Evolutionary conservation across 2,797 vertebrate genomes (phyloP), one percentile per base, ranked within the genome.

Genomic region (Premnoplex brunnescens): DNA sequence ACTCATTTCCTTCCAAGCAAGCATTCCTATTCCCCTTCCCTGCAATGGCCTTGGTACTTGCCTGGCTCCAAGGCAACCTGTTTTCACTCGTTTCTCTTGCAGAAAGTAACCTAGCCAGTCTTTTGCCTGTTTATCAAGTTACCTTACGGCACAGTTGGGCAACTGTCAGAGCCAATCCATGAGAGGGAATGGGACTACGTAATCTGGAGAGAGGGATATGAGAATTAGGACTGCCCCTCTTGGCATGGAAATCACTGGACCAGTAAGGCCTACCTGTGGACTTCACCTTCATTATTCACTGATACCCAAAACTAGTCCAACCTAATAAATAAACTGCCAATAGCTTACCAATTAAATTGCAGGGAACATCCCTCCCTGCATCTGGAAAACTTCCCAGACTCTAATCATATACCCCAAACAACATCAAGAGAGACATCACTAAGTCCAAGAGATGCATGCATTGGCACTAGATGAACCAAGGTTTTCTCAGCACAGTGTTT

Each of bases 201-300:
- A 21, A 84, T 7, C 17, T 3, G 1, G 22, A 54, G 17, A 72
- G 37, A 26, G 32, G 7, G 13, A 22, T 10, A 46, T 1, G 6
- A 52, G 16, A 62, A 71, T 32, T 0, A 64, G 8, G 41, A 44
- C 28, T 34, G 56, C 12, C 36, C 17, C 28, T 59, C 63, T 28
- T 43, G 43, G 34, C 66, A 46, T 0, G 0, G 3, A 52, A 60
- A 41, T 46, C 34, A 32, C 28, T 8, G 44, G 5, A 43, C 21
- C 18, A 32, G 56, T 28, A 37, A 59, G 4, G 23, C 51, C 39
- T 30, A 15, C 14, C 14, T 16, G 0, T 37, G 44, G 59, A 52
- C 52, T 64, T 58, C n/a, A 48, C 36, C 24, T 76, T 66, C 18
- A 2, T 59, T 64, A 80, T 36, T 49, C 76, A 30, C 54, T 15